Evolutionary conservation across 1,140 invertebrate species (phyloP).

Genomic region (Fopius arisanus): DNA sequence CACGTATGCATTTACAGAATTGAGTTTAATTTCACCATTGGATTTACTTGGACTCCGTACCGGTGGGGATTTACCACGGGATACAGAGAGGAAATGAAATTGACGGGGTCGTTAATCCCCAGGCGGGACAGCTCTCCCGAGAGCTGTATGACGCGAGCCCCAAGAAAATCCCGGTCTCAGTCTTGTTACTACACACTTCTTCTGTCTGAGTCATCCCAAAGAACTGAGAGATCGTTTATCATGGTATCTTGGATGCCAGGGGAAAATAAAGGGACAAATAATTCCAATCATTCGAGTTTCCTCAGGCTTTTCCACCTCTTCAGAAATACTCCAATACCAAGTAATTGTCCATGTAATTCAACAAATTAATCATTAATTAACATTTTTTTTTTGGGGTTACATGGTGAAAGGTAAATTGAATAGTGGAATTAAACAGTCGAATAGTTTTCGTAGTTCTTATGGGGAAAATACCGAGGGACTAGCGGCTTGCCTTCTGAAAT

Average conservation of each 20-base stretch:
- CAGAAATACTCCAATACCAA: no score
- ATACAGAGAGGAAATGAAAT: neutral
- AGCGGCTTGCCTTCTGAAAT: neutral
- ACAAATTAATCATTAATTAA: no score
- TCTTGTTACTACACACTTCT: neutral
- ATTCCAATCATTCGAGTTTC: neutral
- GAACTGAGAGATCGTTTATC: neutral
- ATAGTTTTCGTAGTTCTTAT: neutral
- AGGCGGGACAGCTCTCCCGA: neutral
- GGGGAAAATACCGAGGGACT: neutral
- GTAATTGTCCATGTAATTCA: no score
- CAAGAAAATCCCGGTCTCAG: neutral
- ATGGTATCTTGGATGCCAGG: neutral
- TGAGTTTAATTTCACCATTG: neutral
- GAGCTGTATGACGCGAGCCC: neutral
- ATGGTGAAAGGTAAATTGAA: no score
- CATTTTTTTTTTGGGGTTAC: no score
- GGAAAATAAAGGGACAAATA: neutral
- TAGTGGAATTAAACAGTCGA: no score
- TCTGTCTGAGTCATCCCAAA: neutral
- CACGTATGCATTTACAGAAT: neutral
- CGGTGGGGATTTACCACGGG: neutral
- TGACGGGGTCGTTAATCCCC: constrained; percentile 2
- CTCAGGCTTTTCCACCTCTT: no score
- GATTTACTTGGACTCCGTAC: neutral